These are phyloP conservation scores for Centropus unirufus DNA, from an alignment of 2,113 vertebrate genomes.

Conservation along the genomic window DNA sequence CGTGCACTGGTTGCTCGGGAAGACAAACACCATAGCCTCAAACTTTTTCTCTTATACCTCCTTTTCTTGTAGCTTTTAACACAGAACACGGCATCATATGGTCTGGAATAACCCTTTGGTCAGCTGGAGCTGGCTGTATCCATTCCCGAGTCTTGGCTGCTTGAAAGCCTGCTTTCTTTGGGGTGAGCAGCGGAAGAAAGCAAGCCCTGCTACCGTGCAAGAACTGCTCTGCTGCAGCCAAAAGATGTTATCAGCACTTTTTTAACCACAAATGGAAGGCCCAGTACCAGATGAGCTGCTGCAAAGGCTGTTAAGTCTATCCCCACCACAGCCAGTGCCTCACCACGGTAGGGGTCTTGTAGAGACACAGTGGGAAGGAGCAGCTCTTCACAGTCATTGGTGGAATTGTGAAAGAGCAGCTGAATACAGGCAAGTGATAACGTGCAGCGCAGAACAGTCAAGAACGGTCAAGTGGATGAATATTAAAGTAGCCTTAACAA, in stretches of 20 bases:
- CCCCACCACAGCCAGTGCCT: background rate
- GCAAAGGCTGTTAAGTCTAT: background rate
- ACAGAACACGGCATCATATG: background rate
- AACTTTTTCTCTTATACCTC: background rate
- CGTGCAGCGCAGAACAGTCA: background rate
- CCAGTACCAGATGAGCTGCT: fast-evolving
- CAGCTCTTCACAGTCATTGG: background rate
- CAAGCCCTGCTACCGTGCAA: background rate
- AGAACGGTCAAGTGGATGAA: background rate
- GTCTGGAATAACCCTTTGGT: background rate
- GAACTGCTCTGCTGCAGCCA: background rate
- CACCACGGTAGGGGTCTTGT: background rate
- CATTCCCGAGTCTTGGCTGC: background rate
- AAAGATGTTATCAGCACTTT: background rate
- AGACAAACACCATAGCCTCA: background rate
- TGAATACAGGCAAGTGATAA: background rate
- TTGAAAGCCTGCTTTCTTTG: background rate
- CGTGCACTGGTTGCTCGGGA: background rate
- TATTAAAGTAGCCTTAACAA: background rate
- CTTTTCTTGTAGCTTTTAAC: background rate
- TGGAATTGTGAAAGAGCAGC: background rate
- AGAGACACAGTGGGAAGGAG: background rate
- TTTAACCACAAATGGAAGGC: background rate
- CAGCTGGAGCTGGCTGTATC: background rate
- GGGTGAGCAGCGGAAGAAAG: background rate